These are phyloP conservation scores for Phortica magna DNA, from an alignment of 2,888 invertebrate species.

Conservation along the genomic window DNA sequence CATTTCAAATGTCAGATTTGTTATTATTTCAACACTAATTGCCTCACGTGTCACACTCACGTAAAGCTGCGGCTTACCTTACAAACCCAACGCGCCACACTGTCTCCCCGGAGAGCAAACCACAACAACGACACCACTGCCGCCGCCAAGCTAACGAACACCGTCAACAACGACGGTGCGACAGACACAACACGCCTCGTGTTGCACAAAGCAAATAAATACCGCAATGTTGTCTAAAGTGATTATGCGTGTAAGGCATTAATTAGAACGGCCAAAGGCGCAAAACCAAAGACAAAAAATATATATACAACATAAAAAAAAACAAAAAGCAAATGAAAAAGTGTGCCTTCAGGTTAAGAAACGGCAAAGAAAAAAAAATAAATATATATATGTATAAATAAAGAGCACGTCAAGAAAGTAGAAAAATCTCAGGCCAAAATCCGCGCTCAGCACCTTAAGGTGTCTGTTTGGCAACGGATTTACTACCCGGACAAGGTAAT, in stretches of 20 bases:
- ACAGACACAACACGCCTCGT: neutral
- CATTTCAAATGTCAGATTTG: slow-evolving; percentile 29
- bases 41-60: slow-evolving; percentile 1
- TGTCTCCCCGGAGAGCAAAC: neutral
- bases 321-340: neutral
- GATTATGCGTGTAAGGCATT: slow-evolving; percentile 41
- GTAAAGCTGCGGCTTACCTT: slow-evolving; percentile 18
- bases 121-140: neutral
- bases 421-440: neutral
- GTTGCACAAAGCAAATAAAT: slow-evolving; percentile 15
- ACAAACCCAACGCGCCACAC: neutral
- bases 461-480: slow-evolving; percentile 39
- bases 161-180: neutral
- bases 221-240: slow-evolving; percentile 35
- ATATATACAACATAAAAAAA: neutral
- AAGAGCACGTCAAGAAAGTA: neutral
- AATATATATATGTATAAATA: neutral
- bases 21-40: slow-evolving; percentile 21
- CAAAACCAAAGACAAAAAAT: neutral
- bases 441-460: slow-evolving; percentile 5
- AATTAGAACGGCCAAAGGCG: slow-evolving; percentile 31
- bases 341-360: neutral
- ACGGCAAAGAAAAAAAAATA: neutral
- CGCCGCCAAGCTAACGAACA: neutral
- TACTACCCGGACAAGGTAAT: slow-evolving; percentile 42